These are phyloP conservation scores for Novumbra hubbsi DNA, from an alignment of 2,797 vertebrate species.

Conservation along the genomic window DNA sequence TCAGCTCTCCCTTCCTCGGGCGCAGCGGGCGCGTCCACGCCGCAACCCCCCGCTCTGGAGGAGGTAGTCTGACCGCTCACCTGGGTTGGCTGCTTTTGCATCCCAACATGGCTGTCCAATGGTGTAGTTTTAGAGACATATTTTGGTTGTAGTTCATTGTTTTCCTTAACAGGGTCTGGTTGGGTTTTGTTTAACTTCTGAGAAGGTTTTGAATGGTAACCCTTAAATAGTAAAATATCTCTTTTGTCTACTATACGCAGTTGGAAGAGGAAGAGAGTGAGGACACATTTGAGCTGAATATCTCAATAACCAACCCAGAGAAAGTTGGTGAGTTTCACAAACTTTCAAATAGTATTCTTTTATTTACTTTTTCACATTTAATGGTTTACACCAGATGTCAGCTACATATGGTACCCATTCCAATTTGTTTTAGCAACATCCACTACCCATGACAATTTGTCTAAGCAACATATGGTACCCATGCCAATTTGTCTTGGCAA, in stretches of 20 bases:
- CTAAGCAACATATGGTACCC: no score
- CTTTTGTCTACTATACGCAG: neutral
- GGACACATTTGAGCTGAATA: slow-evolving; percentile 87
- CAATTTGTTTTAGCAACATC: no score
- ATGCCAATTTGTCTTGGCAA: no score
- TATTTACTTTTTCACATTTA: neutral
- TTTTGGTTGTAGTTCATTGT: neutral
- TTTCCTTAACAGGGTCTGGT: neutral
- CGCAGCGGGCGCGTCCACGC: slow-evolving; percentile 66
- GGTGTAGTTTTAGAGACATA: neutral
- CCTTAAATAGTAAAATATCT: neutral
- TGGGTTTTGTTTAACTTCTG: neutral
- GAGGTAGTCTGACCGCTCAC: slow-evolving; percentile 77
- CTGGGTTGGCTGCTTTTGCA: neutral
- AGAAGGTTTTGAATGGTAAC: neutral
- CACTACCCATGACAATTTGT: no score
- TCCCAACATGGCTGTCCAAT: no score
- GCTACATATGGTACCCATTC: no score
- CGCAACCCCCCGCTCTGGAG: slow-evolving; percentile 75
- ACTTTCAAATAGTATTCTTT: no score
- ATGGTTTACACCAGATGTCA: neutral
- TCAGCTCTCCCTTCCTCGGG: slow-evolving; percentile 67
- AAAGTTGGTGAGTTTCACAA: slow-evolving; percentile 86
- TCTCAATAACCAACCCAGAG: slow-evolving; percentile 92
- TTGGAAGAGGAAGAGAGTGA: slow-evolving; percentile 85